Evolutionary conservation across 1,140 invertebrate species (phyloP).

Genomic region (Caenorhabditis remanei): DNA sequence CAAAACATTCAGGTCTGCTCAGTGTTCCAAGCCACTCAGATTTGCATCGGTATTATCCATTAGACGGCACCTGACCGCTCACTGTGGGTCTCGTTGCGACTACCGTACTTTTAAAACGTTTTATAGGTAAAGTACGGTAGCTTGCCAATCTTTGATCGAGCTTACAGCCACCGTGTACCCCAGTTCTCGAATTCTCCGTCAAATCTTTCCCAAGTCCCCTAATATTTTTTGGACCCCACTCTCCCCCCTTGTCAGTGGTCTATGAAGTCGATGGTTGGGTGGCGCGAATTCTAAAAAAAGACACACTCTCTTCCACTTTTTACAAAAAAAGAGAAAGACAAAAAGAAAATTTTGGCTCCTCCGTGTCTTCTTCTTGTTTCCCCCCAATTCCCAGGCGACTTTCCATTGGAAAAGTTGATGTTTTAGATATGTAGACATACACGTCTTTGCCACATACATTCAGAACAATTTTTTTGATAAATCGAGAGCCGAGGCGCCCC

Average conservation of each 20-base stretch:
- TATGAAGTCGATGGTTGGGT: not conserved
- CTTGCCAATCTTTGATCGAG: too few species aligned
- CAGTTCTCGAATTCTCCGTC: too few species aligned
- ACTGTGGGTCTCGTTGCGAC: too few species aligned
- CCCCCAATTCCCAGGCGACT: not conserved
- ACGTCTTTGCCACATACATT: not conserved
- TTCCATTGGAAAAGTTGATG: conserved; percentile 34
- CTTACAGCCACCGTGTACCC: too few species aligned
- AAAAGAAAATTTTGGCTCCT: conserved; percentile 42
- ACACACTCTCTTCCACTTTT: not conserved
- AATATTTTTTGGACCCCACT: not conserved
- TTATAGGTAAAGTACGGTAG: too few species aligned
- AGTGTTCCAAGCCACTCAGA: too few species aligned
- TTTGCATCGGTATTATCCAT: too few species aligned
- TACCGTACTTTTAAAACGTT: too few species aligned
- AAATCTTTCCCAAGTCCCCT: not conserved
- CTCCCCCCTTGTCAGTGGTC: conserved; percentile 12
- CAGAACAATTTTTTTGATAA: conserved; percentile 40
- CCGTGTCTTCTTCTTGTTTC: too few species aligned
- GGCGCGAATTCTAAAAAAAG: conserved; percentile 17
- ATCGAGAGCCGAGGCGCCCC: not conserved
- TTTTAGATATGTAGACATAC: conserved; percentile 10
- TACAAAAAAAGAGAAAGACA: conserved; percentile 13
- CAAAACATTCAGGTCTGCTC: too few species aligned
- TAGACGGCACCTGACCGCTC: too few species aligned